Conservation (phyloP, 2,113 vertebrate genomes). For the Lophochroa leadbeateri region DNA sequence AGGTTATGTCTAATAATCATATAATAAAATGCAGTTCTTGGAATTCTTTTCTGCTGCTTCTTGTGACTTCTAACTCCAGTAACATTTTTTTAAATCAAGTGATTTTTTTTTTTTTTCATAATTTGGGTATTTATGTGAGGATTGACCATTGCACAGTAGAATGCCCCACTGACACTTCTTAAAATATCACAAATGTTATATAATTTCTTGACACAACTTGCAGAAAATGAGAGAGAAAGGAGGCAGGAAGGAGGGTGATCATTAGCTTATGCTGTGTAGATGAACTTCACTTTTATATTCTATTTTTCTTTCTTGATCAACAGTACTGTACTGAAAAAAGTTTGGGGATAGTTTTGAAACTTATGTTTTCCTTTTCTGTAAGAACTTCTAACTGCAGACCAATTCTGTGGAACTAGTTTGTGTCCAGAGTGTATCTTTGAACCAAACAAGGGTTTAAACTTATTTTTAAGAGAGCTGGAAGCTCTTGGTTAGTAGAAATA, state of each 20-base stretch:
- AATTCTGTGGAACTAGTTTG: background rate
- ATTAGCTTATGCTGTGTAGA: background rate
- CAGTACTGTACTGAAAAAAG: background rate
- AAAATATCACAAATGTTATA: background rate
- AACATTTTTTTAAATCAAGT: background rate
- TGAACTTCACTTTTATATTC: background rate
- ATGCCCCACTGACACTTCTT: background rate
- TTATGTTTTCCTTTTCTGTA: background rate
- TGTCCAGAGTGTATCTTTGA: background rate
- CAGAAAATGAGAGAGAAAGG: background rate
- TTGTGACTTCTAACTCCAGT: background rate
- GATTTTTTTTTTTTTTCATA: background rate
- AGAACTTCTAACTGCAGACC: background rate
- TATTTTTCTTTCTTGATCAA: background rate
- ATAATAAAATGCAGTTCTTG: slow-evolving; percentile 38
- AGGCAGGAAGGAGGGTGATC: background rate
- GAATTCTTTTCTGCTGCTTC: slow-evolving; percentile 28
- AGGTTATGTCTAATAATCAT: slow-evolving; percentile 4
- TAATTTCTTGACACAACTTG: background rate
- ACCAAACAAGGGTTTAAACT: background rate
- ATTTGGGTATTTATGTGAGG: background rate
- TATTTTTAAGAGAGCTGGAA: background rate
- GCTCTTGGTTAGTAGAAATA: background rate
- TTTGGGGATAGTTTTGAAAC: background rate
- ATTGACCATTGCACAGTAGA: background rate